Conservation (phyloP, 2,888 invertebrate genomes). For the Acleris holmiana region DNA sequence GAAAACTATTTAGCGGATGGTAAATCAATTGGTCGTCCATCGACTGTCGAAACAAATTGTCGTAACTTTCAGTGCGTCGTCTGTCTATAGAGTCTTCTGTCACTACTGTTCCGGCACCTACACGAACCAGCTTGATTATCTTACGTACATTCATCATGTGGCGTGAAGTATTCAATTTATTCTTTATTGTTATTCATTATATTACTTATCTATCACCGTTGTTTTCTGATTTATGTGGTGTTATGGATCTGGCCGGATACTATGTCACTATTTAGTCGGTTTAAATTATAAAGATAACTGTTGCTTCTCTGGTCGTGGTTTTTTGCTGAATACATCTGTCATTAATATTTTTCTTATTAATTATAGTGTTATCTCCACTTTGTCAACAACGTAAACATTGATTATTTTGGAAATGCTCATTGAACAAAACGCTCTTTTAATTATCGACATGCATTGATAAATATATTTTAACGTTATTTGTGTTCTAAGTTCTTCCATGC, state of each 20-base stretch:
- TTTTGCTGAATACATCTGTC: neutral
- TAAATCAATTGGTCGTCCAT: too few relatives aligned
- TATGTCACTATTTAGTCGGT: constrained; percentile 29
- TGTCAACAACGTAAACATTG: too few relatives aligned
- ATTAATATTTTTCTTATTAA: neutral
- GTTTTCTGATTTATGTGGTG: constrained; percentile 30
- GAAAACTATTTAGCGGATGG: too few relatives aligned
- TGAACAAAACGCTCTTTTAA: too few relatives aligned
- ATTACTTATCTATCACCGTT: constrained; percentile 35
- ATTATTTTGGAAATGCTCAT: too few relatives aligned
- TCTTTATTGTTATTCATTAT: constrained; percentile 44
- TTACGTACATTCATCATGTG: constrained; percentile 54
- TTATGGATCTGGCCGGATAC: constrained; percentile 1
- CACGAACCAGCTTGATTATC: constrained; percentile 52
- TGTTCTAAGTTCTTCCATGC: too few relatives aligned
- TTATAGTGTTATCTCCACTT: too few relatives aligned
- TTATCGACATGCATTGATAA: too few relatives aligned
- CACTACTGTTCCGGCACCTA: constrained; percentile 48
- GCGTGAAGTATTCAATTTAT: constrained; percentile 55
- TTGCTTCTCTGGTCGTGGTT: neutral
- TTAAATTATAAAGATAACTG: constrained; percentile 12
- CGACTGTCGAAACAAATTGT: too few relatives aligned
- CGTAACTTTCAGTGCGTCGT: constrained; percentile 13
- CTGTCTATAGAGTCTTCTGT: constrained; percentile 42
- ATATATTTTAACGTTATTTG: too few relatives aligned